Conservation (phyloP, 2,888 invertebrate genomes). For the Pandemis cinnamomeana region DNA sequence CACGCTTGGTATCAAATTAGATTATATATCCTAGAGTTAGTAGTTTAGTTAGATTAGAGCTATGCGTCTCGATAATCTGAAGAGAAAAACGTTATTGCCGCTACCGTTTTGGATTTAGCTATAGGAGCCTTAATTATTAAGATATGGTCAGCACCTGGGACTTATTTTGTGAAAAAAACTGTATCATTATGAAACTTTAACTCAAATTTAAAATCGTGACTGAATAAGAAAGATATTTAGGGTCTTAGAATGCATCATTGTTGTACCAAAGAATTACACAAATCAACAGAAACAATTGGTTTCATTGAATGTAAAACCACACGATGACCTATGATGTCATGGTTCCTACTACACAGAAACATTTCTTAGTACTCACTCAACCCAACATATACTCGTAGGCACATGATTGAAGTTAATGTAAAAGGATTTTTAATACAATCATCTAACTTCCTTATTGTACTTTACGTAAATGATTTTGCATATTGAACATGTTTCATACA, state of each 20-base stretch:
- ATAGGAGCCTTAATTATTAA: too few relatives aligned
- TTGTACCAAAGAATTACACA: neutral
- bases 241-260: neutral
- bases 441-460: neutral
- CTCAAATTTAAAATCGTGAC: too few relatives aligned
- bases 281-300: neutral
- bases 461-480: neutral
- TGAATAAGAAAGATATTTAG: too few relatives aligned
- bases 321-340: slow-evolving; percentile 7
- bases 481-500: neutral
- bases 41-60: neutral
- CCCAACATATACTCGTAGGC: too few relatives aligned
- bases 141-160: too few relatives aligned
- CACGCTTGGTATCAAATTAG: too few relatives aligned
- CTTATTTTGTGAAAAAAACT: too few relatives aligned
- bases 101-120: too few relatives aligned
- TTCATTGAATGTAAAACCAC: neutral
- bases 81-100: too few relatives aligned
- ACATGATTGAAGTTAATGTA: neutral
- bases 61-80: neutral
- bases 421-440: neutral
- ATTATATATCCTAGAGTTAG: too few relatives aligned
- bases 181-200: too few relatives aligned
- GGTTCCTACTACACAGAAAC: neutral
- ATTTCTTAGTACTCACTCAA: too few relatives aligned